phyloP scores from a whole-genome alignment of 2,797 vertebrate species.

The Oreortyx pictus region DNA sequence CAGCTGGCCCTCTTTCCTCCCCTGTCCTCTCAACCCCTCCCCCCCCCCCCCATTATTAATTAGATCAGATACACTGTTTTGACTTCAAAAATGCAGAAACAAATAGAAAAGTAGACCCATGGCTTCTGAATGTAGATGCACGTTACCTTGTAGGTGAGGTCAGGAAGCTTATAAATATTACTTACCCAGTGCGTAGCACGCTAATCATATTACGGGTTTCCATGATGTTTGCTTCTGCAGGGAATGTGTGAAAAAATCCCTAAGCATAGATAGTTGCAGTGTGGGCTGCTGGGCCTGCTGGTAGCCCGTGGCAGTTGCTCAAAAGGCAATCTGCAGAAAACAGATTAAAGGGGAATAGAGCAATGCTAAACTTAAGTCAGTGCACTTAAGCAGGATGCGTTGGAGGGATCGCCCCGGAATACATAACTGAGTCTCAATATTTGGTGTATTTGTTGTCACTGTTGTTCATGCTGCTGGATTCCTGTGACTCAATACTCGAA shows the following conservation, averaged over 20 bases:
- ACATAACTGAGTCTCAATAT: neutral
- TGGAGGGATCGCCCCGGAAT: neutral
- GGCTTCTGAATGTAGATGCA: neutral
- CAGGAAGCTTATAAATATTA: neutral
- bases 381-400: neutral
- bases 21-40: neutral
- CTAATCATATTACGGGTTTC: neutral
- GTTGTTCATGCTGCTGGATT: neutral
- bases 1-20: neutral
- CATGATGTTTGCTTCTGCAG: constrained; percentile 6
- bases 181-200: rapidly evolving
- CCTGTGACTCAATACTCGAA: neutral
- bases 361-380: neutral
- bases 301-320: neutral
- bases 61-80: neutral
- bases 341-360: neutral
- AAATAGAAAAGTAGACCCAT: neutral
- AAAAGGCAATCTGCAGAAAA: neutral
- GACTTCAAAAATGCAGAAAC: neutral
- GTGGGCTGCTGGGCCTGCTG: neutral
- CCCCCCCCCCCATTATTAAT: neutral
- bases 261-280: neutral
- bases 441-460: constrained; percentile 4
- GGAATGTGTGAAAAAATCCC: neutral
- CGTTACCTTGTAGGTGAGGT: neutral